Evolutionary conservation across 1,140 invertebrate genomes (phyloP).

Genomic region (Lordiphosa stackelbergi): DNA sequence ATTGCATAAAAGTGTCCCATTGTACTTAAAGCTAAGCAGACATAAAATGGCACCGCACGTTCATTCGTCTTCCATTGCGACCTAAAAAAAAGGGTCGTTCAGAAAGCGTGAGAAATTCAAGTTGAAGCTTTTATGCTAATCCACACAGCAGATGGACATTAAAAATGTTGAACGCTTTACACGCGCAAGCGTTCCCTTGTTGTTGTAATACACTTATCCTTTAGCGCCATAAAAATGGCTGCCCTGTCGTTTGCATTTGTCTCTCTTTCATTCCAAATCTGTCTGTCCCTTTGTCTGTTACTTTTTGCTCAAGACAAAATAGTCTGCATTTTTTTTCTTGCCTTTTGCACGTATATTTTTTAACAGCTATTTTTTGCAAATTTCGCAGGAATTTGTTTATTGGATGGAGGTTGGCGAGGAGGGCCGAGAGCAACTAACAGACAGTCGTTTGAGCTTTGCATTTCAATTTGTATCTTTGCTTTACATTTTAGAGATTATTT

Average conservation of each 20-base stretch:
- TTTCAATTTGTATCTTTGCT: slow-evolving; percentile 54
- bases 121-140: slow-evolving; percentile 61
- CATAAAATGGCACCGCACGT: slow-evolving; percentile 43
- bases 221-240: slow-evolving; percentile 58
- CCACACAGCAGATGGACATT: slow-evolving; percentile 62
- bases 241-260: slow-evolving; percentile 59
- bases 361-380: slow-evolving; percentile 24
- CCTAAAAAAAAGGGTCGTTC: slow-evolving; percentile 11
- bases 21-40: slow-evolving; percentile 55
- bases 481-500: slow-evolving; percentile 3
- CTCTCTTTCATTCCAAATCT: slow-evolving; percentile 30
- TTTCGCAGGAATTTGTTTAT: slow-evolving; percentile 63
- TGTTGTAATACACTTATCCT: slow-evolving; percentile 67
- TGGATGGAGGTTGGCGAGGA: slow-evolving; percentile 20
- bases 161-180: slow-evolving; percentile 66
- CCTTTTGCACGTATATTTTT: slow-evolving; percentile 16
- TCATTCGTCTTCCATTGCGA: not conserved
- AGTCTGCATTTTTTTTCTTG: slow-evolving; percentile 31
- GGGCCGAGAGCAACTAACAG: not conserved
- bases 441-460: slow-evolving; percentile 47
- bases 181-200: slow-evolving; percentile 37
- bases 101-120: slow-evolving; percentile 10
- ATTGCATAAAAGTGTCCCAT: slow-evolving; percentile 29
- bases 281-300: slow-evolving; percentile 13
- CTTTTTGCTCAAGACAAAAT: slow-evolving; percentile 28